Evolutionary conservation across 2,888 invertebrate species (phyloP), one percentile per base, ranked within the genome.

Genomic region (Mythimna impura): DNA sequence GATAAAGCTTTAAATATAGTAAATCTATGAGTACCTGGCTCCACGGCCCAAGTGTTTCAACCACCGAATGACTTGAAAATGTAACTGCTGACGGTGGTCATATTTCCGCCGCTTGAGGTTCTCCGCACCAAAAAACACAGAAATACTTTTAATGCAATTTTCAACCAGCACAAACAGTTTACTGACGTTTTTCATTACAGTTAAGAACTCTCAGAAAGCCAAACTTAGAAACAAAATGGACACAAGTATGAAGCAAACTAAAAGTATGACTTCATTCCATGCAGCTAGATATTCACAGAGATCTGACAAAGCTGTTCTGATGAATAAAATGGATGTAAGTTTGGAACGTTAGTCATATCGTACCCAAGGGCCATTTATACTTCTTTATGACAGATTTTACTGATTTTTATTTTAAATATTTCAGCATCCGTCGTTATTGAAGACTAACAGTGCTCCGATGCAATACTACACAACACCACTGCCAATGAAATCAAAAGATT

Each of bases 401-500:
- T 30, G 30, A 30, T 30, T 30, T 30, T 30, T 30, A 30, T 30
- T 30, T 30, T 30, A 30, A 30, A 30, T 61, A 14, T 61, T 61
- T 55, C 83, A 91, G 92, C 71, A 70, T 14, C 73, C 80, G 61
- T 66, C 84, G n/a, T 71, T 86, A 12, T 70, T 90, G 30, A 90
- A 88, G 81, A 83, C 85, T 0, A 89, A 89, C 68, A 78, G 88
- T 58, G 84, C 89, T 0, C 94, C 94, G 3, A 10, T 84, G 14
- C 94, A 94, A 65, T 90, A 91, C 68, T 94, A 89, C 70, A 85
- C 88, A n/a, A 94, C 93, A 0, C 94, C 93, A 0, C 54, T 94
- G 7, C 94, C 95, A 14, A 95, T 94, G 95, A 85, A 80, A 12
- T 81, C 79, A 4, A 58, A 82, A 0, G 92, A 92, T 0, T 94